phyloP scores from a whole-genome alignment of 2,113 vertebrate species.

The Psammodynastes pulverulentus region DNA sequence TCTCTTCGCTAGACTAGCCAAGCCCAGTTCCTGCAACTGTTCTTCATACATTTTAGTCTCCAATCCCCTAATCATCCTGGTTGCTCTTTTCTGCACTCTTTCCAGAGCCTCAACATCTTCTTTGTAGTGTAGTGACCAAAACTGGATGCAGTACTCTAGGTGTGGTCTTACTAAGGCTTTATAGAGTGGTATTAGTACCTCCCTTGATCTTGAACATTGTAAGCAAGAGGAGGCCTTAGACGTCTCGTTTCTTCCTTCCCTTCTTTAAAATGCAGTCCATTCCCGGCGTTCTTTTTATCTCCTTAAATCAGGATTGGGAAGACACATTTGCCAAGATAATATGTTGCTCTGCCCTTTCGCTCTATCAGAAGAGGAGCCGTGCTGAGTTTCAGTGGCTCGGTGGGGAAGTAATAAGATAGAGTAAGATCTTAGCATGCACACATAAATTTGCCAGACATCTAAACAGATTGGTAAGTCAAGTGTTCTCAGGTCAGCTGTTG shows the following conservation, averaged over 20 bases:
- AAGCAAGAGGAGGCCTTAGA: neutral
- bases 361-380: neutral
- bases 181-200: no score
- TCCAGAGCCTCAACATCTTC: no score
- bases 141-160: no score
- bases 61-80: no score
- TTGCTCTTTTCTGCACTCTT: no score
- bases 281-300: neutral
- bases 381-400: constrained; percentile 9
- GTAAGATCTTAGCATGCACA: constrained; percentile 53
- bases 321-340: neutral
- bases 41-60: no score
- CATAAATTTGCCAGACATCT: constrained; percentile 61
- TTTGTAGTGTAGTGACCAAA: no score
- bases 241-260: neutral
- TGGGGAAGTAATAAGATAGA: constrained; percentile 42
- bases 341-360: neutral
- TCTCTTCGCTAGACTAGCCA: no score
- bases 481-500: constrained; percentile 60
- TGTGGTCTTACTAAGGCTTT: no score
- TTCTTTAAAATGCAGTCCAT: neutral
- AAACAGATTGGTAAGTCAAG: constrained; percentile 61
- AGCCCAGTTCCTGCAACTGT: no score
- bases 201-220: neutral
- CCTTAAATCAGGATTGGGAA: neutral